Evolutionary conservation across 2,113 vertebrate genomes (phyloP), one percentile per base, ranked within the genome.

Genomic region (Antennarius striatus): DNA sequence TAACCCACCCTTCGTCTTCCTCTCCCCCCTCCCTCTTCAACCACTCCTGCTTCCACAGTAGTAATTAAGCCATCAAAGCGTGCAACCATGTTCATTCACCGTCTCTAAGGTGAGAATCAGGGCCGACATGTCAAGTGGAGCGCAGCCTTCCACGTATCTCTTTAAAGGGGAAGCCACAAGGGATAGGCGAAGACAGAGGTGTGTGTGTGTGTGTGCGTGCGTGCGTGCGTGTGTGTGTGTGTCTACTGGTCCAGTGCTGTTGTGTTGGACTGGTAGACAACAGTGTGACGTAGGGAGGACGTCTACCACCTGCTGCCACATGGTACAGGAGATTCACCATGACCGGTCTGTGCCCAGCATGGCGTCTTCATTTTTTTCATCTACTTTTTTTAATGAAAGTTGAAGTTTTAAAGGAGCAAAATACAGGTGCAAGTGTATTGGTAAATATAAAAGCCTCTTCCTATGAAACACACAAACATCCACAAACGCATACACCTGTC

Each of bases 31-130:
- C 40, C 10, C 56, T 43, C 56, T 42, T 75, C 42, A 61, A 55
- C 88, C 87, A 81, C 72, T 76, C 77, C 85, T 87, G 88, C 87
- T 91, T 91, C 90, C 90, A 89, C 88, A 71, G 89, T 59, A 83
- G 90, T 91, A 91, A 92, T 92, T 89, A 92, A 92, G 91, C 84
- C 91, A 90, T 92, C 90, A 92, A 91, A 90, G 90, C 83, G 71
- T 68, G 80, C 85, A 85, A 72, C 82, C 86, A 78, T 89, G 87
- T 90, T 86, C 85, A 82, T 86, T 86, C 86, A 84, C 84, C 56
- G 80, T 90, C 89, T 90, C 89, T 84, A 87, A 90, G 90, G 86
- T 91, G 87, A 91, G 86, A 83, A 85, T 82, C 80, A 81, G 81
- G 82, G 77, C 81, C 74, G 86, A 83, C 85, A 76, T 88, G 88